Conservation (phyloP, 2,888 invertebrate species). For the Cancer borealis region DNA sequence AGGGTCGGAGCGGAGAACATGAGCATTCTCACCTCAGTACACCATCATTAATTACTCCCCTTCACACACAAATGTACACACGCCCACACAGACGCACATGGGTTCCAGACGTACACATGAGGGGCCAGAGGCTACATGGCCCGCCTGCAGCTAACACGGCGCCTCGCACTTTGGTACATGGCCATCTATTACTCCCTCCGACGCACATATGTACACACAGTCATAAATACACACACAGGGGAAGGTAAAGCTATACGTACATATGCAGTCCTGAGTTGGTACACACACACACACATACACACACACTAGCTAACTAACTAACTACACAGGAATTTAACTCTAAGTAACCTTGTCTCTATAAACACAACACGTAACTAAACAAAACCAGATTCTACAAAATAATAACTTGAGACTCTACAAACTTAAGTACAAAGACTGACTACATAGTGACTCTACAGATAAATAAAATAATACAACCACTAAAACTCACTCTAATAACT, state of each 20-base stretch:
- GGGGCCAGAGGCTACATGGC: background rate
- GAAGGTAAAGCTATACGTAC: background rate
- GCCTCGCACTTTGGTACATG: constrained; percentile 51
- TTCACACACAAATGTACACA: constrained; percentile 69
- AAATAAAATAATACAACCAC: background rate
- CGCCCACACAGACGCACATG: constrained; percentile 51
- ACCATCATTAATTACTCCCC: constrained; percentile 72
- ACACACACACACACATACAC: constrained; percentile 39
- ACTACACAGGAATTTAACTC: background rate
- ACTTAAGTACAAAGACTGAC: background rate
- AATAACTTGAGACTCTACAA: too few species aligned
- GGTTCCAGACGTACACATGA: constrained; percentile 47
- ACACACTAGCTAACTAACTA: background rate
- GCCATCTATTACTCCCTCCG: constrained; percentile 40
- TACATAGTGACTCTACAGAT: background rate
- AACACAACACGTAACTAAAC: background rate
- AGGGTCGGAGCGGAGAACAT: constrained; percentile 59
- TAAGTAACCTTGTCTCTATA: background rate
- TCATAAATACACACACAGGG: constrained; percentile 42
- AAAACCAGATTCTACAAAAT: background rate
- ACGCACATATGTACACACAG: constrained; percentile 46
- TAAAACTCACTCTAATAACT: background rate
- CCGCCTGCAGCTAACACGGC: constrained; percentile 55
- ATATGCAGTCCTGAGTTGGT: background rate
- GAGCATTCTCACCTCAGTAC: constrained; percentile 72